Percentiles rank a stretch among this genome's conserved stretches.
Conservation (phyloP, 2,888 invertebrate genomes). For the Pyrrhia umbra region DNA sequence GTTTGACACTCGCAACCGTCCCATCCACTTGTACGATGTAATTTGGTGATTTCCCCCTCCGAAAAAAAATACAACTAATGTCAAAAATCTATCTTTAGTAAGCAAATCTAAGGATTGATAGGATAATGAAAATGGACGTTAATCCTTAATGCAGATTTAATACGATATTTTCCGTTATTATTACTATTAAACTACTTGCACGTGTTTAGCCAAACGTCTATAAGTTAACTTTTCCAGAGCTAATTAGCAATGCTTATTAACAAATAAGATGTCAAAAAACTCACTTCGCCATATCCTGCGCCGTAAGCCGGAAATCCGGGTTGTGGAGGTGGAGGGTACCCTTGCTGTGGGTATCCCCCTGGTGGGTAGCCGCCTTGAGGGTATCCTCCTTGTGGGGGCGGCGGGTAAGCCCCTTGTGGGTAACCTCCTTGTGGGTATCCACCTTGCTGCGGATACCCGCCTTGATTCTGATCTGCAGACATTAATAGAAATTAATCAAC, state of each 20-base stretch:
- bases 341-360: constrained; percentile 74
- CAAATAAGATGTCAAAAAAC: constrained; percentile 19
- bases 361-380: constrained; percentile 72
- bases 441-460: constrained; percentile 74
- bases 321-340: constrained; percentile 71
- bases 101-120: no score
- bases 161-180: background rate
- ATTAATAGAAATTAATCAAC: constrained; percentile 14
- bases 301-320: constrained; percentile 78
- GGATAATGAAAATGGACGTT: background rate
- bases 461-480: constrained; percentile 81
- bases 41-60: no score
- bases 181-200: background rate
- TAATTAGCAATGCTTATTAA: background rate
- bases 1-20: no score
- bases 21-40: no score
- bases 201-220: no score
- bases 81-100: no score
- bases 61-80: no score
- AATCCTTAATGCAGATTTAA: no score
- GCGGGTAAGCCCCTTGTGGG: constrained; percentile 79
- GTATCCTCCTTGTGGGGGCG: constrained; percentile 75
- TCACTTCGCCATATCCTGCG: constrained; percentile 81
- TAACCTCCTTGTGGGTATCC: constrained; percentile 75
- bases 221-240: background rate